Conservation (phyloP, 2,113 vertebrate genomes). For the Thalassoma bifasciatum region DNA sequence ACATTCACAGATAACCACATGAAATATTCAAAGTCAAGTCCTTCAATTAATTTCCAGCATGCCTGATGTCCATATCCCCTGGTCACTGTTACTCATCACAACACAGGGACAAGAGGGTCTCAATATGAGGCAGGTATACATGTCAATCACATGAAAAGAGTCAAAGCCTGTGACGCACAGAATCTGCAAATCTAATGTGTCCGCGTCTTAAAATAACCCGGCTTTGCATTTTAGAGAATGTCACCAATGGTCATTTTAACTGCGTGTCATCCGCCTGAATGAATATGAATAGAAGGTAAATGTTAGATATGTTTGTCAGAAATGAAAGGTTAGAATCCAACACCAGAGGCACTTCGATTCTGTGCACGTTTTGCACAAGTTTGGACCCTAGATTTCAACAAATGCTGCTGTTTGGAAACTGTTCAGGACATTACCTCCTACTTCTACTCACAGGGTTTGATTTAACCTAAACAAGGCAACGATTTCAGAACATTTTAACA, state of each 20-base stretch:
- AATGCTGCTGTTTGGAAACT: too few species aligned
- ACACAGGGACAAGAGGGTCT: slow-evolving; percentile 33
- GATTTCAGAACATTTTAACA: too few species aligned
- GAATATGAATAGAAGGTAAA: slow-evolving; percentile 54
- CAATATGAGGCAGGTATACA: slow-evolving; percentile 65
- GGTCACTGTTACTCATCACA: slow-evolving; percentile 59
- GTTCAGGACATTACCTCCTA: too few species aligned
- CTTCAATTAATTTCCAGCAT: slow-evolving; percentile 46
- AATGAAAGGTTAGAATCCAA: background rate
- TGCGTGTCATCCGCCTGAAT: slow-evolving; percentile 47
- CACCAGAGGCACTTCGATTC: background rate
- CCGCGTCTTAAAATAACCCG: slow-evolving; percentile 73
- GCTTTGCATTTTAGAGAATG: slow-evolving; percentile 69
- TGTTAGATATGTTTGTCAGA: slow-evolving; percentile 27
- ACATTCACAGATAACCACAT: slow-evolving; percentile 81
- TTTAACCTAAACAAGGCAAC: too few species aligned
- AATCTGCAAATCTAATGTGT: slow-evolving; percentile 77
- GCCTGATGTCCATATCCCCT: slow-evolving; percentile 68
- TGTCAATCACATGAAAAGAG: slow-evolving; percentile 76
- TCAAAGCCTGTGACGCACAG: slow-evolving; percentile 49
- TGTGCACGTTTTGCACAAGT: background rate
- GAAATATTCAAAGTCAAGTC: slow-evolving; percentile 76
- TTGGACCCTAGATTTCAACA: too few species aligned
- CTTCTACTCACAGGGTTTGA: too few species aligned
- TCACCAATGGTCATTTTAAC: slow-evolving; percentile 58